Evolutionary conservation across 2,888 invertebrate species (phyloP), one percentile per base, ranked within the genome.

Genomic region (Scaptomyza reducta): DNA sequence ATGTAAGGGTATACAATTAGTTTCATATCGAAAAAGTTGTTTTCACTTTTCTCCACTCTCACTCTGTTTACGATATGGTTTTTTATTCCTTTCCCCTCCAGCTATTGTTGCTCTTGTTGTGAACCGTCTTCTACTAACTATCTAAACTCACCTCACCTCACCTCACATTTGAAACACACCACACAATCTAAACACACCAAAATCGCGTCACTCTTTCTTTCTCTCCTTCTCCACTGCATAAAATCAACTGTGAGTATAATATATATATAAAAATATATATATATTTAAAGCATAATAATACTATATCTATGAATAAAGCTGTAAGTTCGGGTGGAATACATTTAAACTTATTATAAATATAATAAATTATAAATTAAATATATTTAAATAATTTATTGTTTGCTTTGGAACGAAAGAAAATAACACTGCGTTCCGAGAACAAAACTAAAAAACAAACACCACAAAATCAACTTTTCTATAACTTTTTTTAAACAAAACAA

Each of bases 391-490:
- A 61, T 58, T 76, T 63, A 33, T 56, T 64, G 60, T 84, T 81
- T 61, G 88, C 87, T 88, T 70, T 73, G 87, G 88, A 75, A 65
- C 61, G 45, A 57, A 40, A 18, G 13, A 31, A 31, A 5, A 31
- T 40, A 57, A 16, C 22, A 22, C 5, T 22, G 22, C 40, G 74
- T 68, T 74, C 60, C 44, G 45, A 67, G 65, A 59, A 74, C 38
- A 80, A 64, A 65, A 38, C 13, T n/a, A n/a, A 60, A 77, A 61
- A 72, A 35, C 10, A 18, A 75, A 80, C 79, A 79, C 87, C 81
- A 85, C 77, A 46, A 56, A 71, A 74, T 70, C 68, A 79, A 83
- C 89, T 83, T 83, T 83, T 89, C 83, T 85, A 89, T 89, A 89
- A 87, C 88, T 87, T 89, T 83, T 87, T 87, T 87, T 68, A 84